Percentiles rank a stretch among this genome's conserved stretches.
Evolutionary conservation across 2,797 vertebrate species (phyloP).

Genomic region (Betta splendens): DNA sequence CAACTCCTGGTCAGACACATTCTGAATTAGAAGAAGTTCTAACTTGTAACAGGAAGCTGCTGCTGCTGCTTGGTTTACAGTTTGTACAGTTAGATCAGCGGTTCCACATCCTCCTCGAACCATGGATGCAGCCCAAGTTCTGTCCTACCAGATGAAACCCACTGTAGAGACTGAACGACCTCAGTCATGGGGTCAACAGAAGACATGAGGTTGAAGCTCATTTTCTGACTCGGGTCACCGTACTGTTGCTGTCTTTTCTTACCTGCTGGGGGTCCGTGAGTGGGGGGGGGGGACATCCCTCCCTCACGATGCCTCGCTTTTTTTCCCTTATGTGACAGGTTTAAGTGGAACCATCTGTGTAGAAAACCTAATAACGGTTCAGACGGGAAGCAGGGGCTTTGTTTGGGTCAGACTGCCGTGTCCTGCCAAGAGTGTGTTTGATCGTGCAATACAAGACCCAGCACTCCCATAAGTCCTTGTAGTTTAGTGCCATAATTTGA

Average conservation of each 20-base stretch:
- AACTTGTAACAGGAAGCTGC: too few species aligned
- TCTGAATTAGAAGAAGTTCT: too few species aligned
- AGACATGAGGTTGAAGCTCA: too few species aligned
- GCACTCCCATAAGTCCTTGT: conserved; percentile 22
- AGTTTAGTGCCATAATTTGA: conserved; percentile 12
- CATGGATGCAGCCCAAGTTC: too few species aligned
- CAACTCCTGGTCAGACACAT: too few species aligned
- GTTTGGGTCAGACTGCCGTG: conserved; percentile 33
- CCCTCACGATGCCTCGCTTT: conserved; percentile 3
- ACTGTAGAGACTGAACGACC: not conserved
- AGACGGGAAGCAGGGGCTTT: conserved; percentile 36
- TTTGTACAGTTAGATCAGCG: too few species aligned
- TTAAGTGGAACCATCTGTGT: conserved; percentile 60
- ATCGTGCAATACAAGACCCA: conserved; percentile 22
- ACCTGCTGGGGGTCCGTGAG: not conserved
- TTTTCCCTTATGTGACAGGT: conserved; percentile 31
- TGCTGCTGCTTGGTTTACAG: too few species aligned
- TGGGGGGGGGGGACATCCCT: conserved; percentile 1
- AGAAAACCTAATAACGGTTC: conserved; percentile 19
- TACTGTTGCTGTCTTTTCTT: not conserved
- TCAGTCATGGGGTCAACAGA: not conserved
- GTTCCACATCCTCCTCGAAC: too few species aligned
- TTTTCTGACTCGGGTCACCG: not conserved
- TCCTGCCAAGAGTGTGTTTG: conserved; percentile 26
- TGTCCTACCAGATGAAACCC: too few species aligned